Evolutionary conservation across 2,113 vertebrate species (phyloP), one percentile per base, ranked within the genome.

Genomic region (Campylorhamphus procurvoides): DNA sequence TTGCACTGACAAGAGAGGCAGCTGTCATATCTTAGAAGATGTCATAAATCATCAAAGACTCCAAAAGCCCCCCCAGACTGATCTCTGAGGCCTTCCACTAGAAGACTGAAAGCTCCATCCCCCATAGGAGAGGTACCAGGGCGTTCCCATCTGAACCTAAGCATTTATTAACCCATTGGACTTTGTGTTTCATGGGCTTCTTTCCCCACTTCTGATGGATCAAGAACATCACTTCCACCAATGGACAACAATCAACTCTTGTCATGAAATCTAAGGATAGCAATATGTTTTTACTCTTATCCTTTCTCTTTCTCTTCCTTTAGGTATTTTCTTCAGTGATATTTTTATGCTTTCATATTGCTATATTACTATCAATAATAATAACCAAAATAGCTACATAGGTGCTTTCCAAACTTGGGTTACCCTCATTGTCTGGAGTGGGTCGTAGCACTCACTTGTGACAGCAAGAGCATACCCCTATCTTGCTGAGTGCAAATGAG

Each of bases 51-150:
- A 76, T 18, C 62, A 47, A 76, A 68, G 14, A 62, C 4, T 15
- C 7, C 28, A 10, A 28, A n/a, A 52, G 10, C 1, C 0, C 3
- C 17, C 12, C 13, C 55, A 23, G 25, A 40, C 9, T 40, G 2
- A 62, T 40, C 75, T 83, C 47, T 62, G 29, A 90, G 47, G 14
- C 25, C 40, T 69, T 62, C 35, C 6, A 40, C 20, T 25, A 23
- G 16, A 83, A 29, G 25, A 40, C 31, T 55, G 29, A 55, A 68
- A 35, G 14, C 55, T 40, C 1, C 14, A 4, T 7, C 3, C 2
- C 5, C 12, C 27, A 40, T 10, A 75, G 39, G 46, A 12, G 7
- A 8, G 25, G n/a, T 55, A 69, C 9, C 13, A 55, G 47, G 29
- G 29, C 8, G 7, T 42, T 76, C 35, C 53, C 35, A 76, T 23